Percentiles rank a stretch among this genome's conserved stretches.
phyloP scores from a whole-genome alignment of 92 coral and sea anemone genomes.

The Epizoanthus scotinus region DNA sequence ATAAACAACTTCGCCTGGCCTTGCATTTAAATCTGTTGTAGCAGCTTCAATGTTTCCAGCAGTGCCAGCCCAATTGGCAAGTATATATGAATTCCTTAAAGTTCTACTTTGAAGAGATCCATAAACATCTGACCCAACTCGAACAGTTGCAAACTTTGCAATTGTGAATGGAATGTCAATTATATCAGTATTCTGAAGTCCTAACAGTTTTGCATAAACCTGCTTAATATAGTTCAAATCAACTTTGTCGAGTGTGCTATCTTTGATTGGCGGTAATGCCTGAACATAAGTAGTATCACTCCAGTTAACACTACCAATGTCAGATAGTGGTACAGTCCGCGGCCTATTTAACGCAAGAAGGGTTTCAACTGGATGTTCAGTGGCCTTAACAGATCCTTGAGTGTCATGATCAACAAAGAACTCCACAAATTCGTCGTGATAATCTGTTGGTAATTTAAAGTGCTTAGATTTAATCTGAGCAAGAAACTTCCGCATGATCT shows the following conservation, averaged over 20 bases:
- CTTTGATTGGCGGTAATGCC: constrained; percentile 49
- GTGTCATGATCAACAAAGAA: not conserved
- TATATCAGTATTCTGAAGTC: constrained; percentile 17
- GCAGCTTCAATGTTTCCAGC: constrained; percentile 16
- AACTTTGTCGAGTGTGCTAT: constrained; percentile 52
- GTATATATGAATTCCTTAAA: constrained; percentile 49
- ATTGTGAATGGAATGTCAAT: constrained; percentile 59
- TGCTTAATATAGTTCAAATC: constrained; percentile 50
- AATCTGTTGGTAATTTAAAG: constrained; percentile 21
- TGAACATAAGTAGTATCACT: constrained; percentile 15
- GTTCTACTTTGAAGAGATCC: constrained; percentile 58
- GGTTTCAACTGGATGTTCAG: constrained; percentile 36
- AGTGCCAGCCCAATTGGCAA: constrained; percentile 63
- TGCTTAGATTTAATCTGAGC: not conserved
- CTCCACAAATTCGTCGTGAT: constrained; percentile 1
- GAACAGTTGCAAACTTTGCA: constrained; percentile 43
- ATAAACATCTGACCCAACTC: constrained; percentile 46
- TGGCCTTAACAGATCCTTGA: constrained; percentile 52
- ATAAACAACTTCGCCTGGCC: constrained; percentile 46
- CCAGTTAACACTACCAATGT: constrained; percentile 50
- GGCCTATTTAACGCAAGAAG: constrained; percentile 32
- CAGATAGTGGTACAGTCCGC: constrained; percentile 25
- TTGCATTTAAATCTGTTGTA: not conserved
- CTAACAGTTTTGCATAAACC: constrained; percentile 48
- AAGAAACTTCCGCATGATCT: constrained; percentile 32